Percentiles rank a stretch among this genome's conserved stretches.
These are phyloP conservation scores for Myotis myotis DNA, from an alignment of 2,797 vertebrate genomes.

Conservation along the genomic window DNA sequence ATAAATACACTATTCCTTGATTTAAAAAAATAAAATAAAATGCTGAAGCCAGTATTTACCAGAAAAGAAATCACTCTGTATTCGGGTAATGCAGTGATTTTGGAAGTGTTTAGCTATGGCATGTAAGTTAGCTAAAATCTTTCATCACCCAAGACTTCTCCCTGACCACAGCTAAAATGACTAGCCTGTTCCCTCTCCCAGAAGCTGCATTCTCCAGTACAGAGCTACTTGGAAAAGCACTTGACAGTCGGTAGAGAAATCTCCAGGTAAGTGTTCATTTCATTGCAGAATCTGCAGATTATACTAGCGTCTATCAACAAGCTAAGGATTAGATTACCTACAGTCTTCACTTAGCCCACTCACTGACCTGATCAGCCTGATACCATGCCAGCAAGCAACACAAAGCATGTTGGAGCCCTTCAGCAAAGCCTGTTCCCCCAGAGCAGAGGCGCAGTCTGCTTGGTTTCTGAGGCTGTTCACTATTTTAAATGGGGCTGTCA, in stretches of 20 bases:
- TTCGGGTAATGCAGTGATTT: background rate
- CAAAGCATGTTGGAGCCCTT: background rate
- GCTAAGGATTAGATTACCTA: background rate
- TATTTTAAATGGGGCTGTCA: slow-evolving; percentile 65
- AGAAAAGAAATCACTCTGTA: background rate
- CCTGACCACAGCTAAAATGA: background rate
- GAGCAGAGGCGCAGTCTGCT: slow-evolving; percentile 29
- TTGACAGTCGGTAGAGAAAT: background rate
- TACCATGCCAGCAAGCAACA: background rate
- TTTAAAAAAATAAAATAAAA: background rate
- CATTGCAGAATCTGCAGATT: background rate
- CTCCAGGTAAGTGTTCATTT: background rate
- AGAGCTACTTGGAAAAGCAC: slow-evolving; percentile 18
- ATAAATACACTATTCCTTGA: slow-evolving; percentile 7
- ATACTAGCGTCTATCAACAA: background rate
- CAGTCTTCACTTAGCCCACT: background rate
- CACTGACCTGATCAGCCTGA: background rate
- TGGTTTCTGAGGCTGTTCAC: slow-evolving; percentile 75
- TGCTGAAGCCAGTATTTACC: background rate
- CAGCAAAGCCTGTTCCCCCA: background rate
- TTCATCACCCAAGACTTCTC: background rate
- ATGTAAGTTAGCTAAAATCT: background rate
- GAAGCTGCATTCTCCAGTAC: background rate
- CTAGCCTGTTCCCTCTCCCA: background rate
- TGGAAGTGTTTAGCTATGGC: background rate